A percentile compares a stretch with the other conserved stretches of the same genome.
phyloP scores from a whole-genome alignment of 2,888 invertebrate genomes.

The Phyllotreta striolata region DNA sequence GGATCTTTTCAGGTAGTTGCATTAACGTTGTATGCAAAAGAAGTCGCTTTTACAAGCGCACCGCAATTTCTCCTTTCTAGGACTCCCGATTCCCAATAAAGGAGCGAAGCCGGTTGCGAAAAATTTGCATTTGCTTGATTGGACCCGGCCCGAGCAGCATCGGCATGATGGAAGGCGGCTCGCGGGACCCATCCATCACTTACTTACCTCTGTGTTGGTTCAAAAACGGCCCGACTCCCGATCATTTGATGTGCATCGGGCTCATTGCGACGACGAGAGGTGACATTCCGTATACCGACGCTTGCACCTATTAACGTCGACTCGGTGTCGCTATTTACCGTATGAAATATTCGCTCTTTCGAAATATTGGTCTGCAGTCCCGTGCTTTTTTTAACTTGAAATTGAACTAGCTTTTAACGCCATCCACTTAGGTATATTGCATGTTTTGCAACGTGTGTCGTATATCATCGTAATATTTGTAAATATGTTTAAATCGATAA shows the following conservation, averaged over 20 bases:
- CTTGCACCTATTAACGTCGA: conserved; percentile 47
- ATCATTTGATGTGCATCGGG: conserved; percentile 42
- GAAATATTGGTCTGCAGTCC: conserved; percentile 15
- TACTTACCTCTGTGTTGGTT: conserved; percentile 44
- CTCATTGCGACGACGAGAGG: conserved; percentile 39
- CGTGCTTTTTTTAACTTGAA: no score
- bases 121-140: conserved; percentile 55
- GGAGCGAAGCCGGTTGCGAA: conserved; percentile 27
- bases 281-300: conserved; percentile 44
- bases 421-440: no score
- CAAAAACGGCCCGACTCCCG: conserved; percentile 39
- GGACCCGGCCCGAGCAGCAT: conserved; percentile 40
- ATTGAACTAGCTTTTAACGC: no score
- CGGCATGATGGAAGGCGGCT: conserved; percentile 50
- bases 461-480: background rate
- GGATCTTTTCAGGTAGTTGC: no score
- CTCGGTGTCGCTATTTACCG: conserved; percentile 36
- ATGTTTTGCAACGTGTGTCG: no score
- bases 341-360: conserved; percentile 37
- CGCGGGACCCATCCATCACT: conserved; percentile 53
- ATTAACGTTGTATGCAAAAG: no score
- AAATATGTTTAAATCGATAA: background rate
- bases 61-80: conserved; percentile 20
- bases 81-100: conserved; percentile 29
- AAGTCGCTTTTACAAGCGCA: no score